Percentiles rank a stretch among this genome's conserved stretches.
Evolutionary conservation across 2,888 invertebrate species (phyloP).

Genomic region (Hipparchia semele): DNA sequence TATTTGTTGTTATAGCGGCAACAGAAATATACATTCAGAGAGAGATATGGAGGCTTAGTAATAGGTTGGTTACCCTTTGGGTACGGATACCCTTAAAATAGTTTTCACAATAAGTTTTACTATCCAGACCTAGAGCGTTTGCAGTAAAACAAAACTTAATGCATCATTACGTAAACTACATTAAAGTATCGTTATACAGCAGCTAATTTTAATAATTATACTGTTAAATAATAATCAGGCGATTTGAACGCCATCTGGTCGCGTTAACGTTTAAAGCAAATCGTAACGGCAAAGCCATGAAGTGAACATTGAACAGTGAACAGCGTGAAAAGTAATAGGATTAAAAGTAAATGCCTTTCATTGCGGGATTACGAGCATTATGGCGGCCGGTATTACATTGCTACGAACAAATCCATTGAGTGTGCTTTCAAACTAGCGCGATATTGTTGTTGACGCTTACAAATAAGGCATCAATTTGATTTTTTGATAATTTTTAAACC

Average conservation of each 20-base stretch:
- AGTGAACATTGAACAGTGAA: constrained; percentile 27
- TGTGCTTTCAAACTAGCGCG: constrained; percentile 17
- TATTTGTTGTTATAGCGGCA: too few species aligned
- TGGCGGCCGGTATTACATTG: constrained; percentile 31
- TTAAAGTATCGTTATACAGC: background rate
- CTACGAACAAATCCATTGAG: constrained; percentile 25
- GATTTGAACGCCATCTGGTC: constrained; percentile 16
- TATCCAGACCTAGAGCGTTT: too few species aligned
- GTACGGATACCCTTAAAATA: too few species aligned
- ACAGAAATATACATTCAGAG: too few species aligned
- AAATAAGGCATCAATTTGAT: background rate
- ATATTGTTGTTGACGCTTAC: background rate
- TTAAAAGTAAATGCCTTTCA: constrained; percentile 39
- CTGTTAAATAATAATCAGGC: constrained; percentile 13
- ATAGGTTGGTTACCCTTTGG: too few species aligned
- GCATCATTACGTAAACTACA: too few species aligned
- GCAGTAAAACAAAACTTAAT: too few species aligned
- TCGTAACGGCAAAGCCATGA: constrained; percentile 27
- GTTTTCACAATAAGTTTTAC: too few species aligned
- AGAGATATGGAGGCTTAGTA: too few species aligned
- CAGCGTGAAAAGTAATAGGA: constrained; percentile 40
- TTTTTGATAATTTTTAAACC: too few species aligned
- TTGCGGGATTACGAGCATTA: constrained; percentile 39
- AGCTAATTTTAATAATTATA: constrained; percentile 10
- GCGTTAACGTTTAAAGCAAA: constrained; percentile 29